Evolutionary conservation across 2,888 invertebrate genomes (phyloP), one percentile per base, ranked within the genome.

Genomic region (Drosophila cracens): DNA sequence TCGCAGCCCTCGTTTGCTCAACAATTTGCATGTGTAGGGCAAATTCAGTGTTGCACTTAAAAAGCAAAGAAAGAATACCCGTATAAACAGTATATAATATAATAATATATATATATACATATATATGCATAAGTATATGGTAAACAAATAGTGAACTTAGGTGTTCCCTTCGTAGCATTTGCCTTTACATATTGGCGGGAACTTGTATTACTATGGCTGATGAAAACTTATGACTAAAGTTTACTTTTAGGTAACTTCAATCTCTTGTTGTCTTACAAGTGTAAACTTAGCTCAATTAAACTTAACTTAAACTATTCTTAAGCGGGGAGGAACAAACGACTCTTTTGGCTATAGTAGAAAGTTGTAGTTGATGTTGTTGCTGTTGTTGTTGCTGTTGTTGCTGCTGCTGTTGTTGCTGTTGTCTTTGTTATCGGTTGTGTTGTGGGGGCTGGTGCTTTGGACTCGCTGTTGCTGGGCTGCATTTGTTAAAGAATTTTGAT

Each of bases 151-250:
- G 25, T 51, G 48, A 21, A 59, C 29, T 49, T 27, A 38, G 38
- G 48, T 29, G 13, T 64, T 70, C 46, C 21, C 40, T 46, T 58
- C 33, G 74, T 43, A 61, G 34, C 27, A 54, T 61, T 46, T 52
- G 60, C 53, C 70, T 58, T 33, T 34, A 34, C n/a, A 51, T 72
- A 76, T 86, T 82, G 82, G 82, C 82, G 82, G 80, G 77, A 82
- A 84, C 66, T 60, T 53, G 33, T 36, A 71, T 58, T 58, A 43
- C 38, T 29, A 71, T 52, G 56, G 11, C 54, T 68, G 67, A 80
- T 71, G 27, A 40, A 34, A 40, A 58, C 72, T 64, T 68, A 48
- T 21, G 18, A 38, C 43, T 31, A 52, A 63, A 76, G 63, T 68
- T 64, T 11, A 10, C 27, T 48, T 66, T 63, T 48, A 46, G 74